Base-by-base conservation (phyloP, 2,888 invertebrate genomes). In the Hololepta plana region DNA sequence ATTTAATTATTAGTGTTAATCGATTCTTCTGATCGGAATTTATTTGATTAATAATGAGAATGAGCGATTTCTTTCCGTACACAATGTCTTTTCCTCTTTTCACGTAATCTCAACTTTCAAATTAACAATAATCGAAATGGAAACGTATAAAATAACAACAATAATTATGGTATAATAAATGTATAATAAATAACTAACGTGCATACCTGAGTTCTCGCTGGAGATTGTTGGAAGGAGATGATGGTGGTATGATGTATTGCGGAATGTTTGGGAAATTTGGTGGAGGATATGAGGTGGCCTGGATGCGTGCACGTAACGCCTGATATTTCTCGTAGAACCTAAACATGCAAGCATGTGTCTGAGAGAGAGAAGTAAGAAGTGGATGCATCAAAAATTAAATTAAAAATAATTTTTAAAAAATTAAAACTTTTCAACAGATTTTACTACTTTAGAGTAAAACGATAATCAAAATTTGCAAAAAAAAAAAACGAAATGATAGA, bases 251-350 rank as follows among this genome's bases (percentile, higher is more conserved):
- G 40, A 49, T 46, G 38, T 43, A 45, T 34, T n/a, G 46, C 45
- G 39, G 46, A 46, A 43, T 77, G 74, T n/a, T n/a, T 27, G 56
- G 74, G 29, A 31, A 34, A 30, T 25, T 32, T 43, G 77, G 75
- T n/a, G 57, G 74, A 77, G 59, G 77, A 77, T 47, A 73, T 72
- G n/a, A n/a, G 53, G 80, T 9, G 51, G 81, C 80, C 67, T 80
- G 79, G 61, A 84, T 82, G 61, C 82, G 76, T 58, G 77, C 81
- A 58, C 76, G 75, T 60, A 82, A 71, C 66, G 77, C 80, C 59
- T 73, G 67, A 63, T 81, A 80, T 60, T 77, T 76, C 63, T 77
- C 73, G 72, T 80, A 80, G 72, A 82, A 84, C 72, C 82, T 84
- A 52, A 47, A 46, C 45, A 46, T 45, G 45, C 40, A 45, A 44